Evolutionary conservation across 2,113 vertebrate genomes (phyloP), one percentile per base, ranked within the genome.

Genomic region (Datnioides undecimradiatus): DNA sequence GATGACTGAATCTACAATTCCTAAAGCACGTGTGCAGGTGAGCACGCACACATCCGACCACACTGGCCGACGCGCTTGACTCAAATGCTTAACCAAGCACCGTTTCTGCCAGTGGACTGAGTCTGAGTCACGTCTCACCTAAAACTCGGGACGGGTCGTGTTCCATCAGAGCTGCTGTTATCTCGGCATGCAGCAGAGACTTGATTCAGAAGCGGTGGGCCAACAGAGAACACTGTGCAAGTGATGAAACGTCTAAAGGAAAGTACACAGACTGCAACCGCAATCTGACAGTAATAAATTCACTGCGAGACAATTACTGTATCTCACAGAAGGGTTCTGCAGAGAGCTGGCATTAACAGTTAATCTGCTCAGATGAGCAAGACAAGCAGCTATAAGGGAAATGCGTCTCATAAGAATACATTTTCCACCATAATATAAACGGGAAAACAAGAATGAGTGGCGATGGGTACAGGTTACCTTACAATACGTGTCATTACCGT

Each of bases 331-430:
- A 31, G 27, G 38, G 12, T 36, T 74, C 31, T 38, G 14, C 40
- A 60, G n/a, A 77, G 19, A 23, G 45, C 13, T 40, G 78, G 54
- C 45, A 65, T 76, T 54, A 58, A 65, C 21, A 29, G 14, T 66
- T 73, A 69, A 72, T 70, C 34, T 29, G 40, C 23, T 41, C 57
- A 72, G 75, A 77, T 73, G 46, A 78, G 43, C 46, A 72, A 72
- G 52, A 72, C 16, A 82, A 52, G 46, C 21, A 27, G 23, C 8
- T 59, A 31, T 31, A 48, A 48, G 62, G 54, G 29, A 75, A 75
- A 64, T 23, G 34, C 25, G 57, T 57, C 48, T 71, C 14, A 13
- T 3, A 27, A 57, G 16, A 66, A 48, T n/a, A 23, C 14, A 77
- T 52, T 64, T 72, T 55, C 46, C 38, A 38, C 27, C 29, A 71